Conservation (phyloP, 35 echinoderm and acorn worm genomes). For the Amphiura filiformis region DNA sequence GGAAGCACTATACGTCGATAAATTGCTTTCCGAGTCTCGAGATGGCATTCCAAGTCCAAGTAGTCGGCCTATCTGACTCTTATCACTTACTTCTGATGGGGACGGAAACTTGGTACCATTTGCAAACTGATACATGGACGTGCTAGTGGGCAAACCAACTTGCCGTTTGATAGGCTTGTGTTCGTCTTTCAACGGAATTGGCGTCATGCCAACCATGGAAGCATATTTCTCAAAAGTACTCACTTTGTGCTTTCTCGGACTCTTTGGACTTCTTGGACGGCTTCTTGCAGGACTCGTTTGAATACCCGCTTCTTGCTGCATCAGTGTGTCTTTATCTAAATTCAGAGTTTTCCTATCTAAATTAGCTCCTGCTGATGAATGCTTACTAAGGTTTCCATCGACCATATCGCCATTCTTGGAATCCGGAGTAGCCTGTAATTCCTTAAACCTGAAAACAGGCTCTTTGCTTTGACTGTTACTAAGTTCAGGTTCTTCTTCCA, state of each 20-base stretch:
- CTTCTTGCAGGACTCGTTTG: conserved; percentile 8
- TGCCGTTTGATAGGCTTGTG: conserved; percentile 67
- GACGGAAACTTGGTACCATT: background rate
- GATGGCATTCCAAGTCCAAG: conserved; percentile 15
- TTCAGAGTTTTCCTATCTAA: background rate
- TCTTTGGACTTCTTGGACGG: too few relatives aligned
- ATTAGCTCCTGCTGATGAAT: background rate
- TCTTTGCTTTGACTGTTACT: background rate
- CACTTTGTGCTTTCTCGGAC: conserved; percentile 42
- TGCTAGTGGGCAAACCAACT: conserved; percentile 22
- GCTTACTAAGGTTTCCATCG: background rate
- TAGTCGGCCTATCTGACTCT: background rate
- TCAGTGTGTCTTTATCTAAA: background rate
- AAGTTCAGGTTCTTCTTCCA: background rate
- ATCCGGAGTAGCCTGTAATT: too few relatives aligned
- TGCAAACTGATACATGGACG: background rate
- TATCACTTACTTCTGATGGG: background rate
- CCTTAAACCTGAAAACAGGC: background rate
- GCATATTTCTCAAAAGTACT: conserved; percentile 94
- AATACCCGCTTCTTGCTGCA: background rate
- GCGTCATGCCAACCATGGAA: conserved; percentile 42
- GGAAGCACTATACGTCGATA: conserved; percentile 73
- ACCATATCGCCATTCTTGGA: background rate
- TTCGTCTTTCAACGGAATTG: conserved; percentile 12
- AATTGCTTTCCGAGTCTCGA: conserved; percentile 78